phyloP scores from a whole-genome alignment of 2,888 invertebrate genomes.

The Callimorpha dominula region DNA sequence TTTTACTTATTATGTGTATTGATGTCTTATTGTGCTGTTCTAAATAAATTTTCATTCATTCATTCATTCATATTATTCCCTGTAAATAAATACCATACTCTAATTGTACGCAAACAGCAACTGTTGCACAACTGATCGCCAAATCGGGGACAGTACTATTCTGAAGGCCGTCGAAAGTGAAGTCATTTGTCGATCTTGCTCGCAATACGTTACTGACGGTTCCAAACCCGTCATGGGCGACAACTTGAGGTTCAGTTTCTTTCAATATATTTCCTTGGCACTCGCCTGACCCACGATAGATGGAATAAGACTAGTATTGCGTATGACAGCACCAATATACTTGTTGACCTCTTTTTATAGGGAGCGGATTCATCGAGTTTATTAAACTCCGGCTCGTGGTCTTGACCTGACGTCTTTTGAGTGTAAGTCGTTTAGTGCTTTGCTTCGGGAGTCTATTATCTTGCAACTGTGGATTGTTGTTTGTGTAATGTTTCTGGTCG shows the following conservation, averaged over 20 bases:
- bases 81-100: constrained; percentile 18
- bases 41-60: too few relatives aligned
- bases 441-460: neutral
- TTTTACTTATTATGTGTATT: too few relatives aligned
- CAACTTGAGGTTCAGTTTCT: constrained; percentile 35
- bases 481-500: neutral
- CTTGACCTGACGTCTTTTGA: constrained; percentile 7
- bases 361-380: constrained; percentile 6
- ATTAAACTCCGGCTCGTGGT: constrained; percentile 1
- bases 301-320: constrained; percentile 36
- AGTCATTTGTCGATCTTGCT: constrained; percentile 52
- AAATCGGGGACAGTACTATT: constrained; percentile 59
- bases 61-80: neutral
- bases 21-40: too few relatives aligned
- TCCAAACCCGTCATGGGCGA: constrained; percentile 53
- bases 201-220: constrained; percentile 50
- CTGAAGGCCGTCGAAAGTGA: constrained; percentile 63
- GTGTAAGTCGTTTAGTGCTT: neutral
- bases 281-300: constrained; percentile 38
- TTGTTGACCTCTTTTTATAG: constrained; percentile 31
- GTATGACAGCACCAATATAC: constrained; percentile 28
- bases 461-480: neutral
- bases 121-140: constrained; percentile 52
- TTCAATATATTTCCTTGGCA: constrained; percentile 42
- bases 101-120: constrained; percentile 49